Conservation (phyloP, 2,888 invertebrate genomes). For the Argyresthia albistria region DNA sequence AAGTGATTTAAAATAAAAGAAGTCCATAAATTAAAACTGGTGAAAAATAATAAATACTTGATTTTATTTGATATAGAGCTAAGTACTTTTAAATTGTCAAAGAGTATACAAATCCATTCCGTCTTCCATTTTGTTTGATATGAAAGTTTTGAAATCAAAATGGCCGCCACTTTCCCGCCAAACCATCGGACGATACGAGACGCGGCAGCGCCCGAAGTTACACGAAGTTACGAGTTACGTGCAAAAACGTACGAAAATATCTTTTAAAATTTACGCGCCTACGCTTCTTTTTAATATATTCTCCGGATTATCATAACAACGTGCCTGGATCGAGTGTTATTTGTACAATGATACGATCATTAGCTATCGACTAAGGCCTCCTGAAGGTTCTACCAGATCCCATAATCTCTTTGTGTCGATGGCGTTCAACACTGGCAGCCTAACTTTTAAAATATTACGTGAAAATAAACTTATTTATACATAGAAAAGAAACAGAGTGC, state of each 20-base stretch:
- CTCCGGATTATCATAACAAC: conserved; percentile 45
- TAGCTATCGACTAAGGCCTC: not conserved
- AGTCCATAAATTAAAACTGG: not conserved
- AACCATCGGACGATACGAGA: conserved; percentile 31
- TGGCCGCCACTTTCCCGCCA: conserved; percentile 24
- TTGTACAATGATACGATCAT: conserved; percentile 63
- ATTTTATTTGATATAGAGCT: too few species aligned
- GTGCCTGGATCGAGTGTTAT: conserved; percentile 60
- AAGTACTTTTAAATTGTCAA: not conserved
- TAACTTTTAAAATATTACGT: conserved; percentile 28
- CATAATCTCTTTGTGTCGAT: too few species aligned
- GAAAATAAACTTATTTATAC: conserved; percentile 41
- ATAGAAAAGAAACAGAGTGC: conserved; percentile 46
- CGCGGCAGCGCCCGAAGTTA: conserved; percentile 23
- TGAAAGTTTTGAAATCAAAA: not conserved
- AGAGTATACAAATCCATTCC: not conserved
- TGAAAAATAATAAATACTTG: not conserved
- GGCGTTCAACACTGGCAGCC: not conserved
- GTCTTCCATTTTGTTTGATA: too few species aligned
- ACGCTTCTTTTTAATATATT: conserved; percentile 21
- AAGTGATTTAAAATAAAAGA: not conserved
- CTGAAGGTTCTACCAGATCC: too few species aligned
- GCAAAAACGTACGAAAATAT: conserved; percentile 73
- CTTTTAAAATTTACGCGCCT: conserved; percentile 45
- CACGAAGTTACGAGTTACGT: conserved; percentile 49